Conservation (phyloP, 2,113 vertebrate species). For the Elephas maximus region DNA sequence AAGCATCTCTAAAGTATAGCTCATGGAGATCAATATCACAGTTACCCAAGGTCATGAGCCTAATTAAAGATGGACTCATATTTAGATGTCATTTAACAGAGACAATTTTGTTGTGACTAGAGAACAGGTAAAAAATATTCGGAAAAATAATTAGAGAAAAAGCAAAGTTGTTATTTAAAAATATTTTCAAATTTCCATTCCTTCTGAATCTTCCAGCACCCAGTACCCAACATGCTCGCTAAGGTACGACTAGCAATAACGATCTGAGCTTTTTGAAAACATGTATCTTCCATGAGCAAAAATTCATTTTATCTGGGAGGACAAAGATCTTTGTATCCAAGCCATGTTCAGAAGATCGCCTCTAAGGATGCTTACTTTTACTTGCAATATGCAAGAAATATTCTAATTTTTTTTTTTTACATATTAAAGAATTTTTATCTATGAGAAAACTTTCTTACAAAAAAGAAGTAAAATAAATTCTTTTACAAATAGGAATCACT, state of each 20-base stretch:
- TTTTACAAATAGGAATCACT: slow-evolving; percentile 68
- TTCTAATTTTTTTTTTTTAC: slow-evolving; percentile 65
- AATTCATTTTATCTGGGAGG: slow-evolving; percentile 59
- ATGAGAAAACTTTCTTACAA: slow-evolving; percentile 70
- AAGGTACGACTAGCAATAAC: background rate
- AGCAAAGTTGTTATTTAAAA: slow-evolving; percentile 44
- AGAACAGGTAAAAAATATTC: background rate
- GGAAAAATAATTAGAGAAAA: background rate
- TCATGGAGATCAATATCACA: background rate
- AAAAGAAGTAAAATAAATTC: slow-evolving; percentile 33
- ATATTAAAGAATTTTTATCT: slow-evolving; percentile 72
- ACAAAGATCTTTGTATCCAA: slow-evolving; percentile 25
- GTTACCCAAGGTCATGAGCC: background rate
- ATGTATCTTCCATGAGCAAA: background rate
- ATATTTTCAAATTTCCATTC: background rate
- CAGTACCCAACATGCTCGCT: background rate
- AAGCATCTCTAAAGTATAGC: background rate
- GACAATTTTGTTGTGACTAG: background rate
- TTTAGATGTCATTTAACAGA: background rate
- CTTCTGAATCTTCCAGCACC: background rate
- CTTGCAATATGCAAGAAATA: slow-evolving; percentile 21
- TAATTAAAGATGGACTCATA: slow-evolving; percentile 45
- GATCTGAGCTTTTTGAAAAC: background rate
- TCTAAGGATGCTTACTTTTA: background rate
- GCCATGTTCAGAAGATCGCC: background rate